phyloP scores from a whole-genome alignment of 2,113 vertebrate species.

The Accipiter virgatus region DNA sequence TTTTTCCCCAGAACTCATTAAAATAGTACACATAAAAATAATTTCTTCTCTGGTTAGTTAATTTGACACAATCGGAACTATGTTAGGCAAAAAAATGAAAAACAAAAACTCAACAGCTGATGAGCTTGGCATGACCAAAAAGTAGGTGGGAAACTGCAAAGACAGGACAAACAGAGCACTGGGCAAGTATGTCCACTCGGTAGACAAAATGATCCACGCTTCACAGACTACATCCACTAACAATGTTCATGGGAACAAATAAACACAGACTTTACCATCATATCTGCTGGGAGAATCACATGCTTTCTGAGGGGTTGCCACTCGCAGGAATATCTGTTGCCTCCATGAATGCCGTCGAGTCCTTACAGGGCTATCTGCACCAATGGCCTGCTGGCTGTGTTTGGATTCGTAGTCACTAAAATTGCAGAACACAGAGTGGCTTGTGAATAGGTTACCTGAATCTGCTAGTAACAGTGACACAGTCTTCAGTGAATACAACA shows the following conservation, averaged over 20 bases:
- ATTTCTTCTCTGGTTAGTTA: background rate
- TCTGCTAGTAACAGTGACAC: background rate
- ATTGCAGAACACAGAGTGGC: background rate
- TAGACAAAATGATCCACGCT: background rate
- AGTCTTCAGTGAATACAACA: background rate
- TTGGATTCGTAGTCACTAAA: slow-evolving; percentile 85
- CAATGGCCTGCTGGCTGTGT: slow-evolving; percentile 61
- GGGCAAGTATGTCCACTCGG: background rate
- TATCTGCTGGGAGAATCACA: slow-evolving; percentile 81
- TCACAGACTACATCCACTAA: background rate
- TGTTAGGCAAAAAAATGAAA: background rate
- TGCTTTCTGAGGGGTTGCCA: slow-evolving; percentile 94
- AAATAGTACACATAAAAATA: background rate
- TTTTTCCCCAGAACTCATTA: background rate
- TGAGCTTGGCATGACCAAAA: background rate
- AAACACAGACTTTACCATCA: slow-evolving; percentile 66
- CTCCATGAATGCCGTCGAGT: slow-evolving; percentile 92
- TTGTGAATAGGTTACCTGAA: background rate
- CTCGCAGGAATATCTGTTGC: slow-evolving; percentile 96
- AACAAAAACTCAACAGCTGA: background rate
- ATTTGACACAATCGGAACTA: background rate
- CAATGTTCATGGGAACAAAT: background rate
- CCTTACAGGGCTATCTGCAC: slow-evolving; percentile 75
- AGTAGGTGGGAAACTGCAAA: background rate
- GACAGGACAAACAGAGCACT: background rate